Conservation (phyloP, 2,888 invertebrate genomes). For the Periphyllus acericola region DNA sequence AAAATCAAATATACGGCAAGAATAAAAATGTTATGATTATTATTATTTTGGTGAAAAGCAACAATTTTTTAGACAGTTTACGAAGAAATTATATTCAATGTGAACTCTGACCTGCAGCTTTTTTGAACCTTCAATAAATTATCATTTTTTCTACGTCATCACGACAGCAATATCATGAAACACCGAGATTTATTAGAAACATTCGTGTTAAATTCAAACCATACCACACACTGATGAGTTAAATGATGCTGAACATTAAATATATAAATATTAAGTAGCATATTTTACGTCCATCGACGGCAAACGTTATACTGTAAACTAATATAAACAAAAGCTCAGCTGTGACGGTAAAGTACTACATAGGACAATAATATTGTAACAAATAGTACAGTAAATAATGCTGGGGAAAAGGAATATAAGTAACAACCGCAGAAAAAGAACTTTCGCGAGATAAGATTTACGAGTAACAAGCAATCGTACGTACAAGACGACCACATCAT, state of each 20-base stretch:
- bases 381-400: background rate
- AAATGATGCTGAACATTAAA: background rate
- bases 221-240: conserved; percentile 12
- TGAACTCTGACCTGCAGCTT: background rate
- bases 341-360: background rate
- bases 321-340: background rate
- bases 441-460: background rate
- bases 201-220: background rate
- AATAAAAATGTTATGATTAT: background rate
- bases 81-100: background rate
- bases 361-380: background rate
- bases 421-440: background rate
- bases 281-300: background rate
- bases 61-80: background rate
- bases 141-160: conserved; percentile 2
- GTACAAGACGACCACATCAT: background rate
- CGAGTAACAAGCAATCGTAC: background rate
- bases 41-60: no score
- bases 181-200: conserved; percentile 13
- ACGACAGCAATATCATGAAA: conserved; percentile 1
- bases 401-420: background rate
- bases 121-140: conserved; percentile 15
- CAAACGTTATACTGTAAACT: background rate
- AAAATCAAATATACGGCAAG: background rate
- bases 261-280: background rate